These are phyloP conservation scores for Eleutherodactylus coqui DNA, from an alignment of 2,797 vertebrate species.

Conservation along the genomic window DNA sequence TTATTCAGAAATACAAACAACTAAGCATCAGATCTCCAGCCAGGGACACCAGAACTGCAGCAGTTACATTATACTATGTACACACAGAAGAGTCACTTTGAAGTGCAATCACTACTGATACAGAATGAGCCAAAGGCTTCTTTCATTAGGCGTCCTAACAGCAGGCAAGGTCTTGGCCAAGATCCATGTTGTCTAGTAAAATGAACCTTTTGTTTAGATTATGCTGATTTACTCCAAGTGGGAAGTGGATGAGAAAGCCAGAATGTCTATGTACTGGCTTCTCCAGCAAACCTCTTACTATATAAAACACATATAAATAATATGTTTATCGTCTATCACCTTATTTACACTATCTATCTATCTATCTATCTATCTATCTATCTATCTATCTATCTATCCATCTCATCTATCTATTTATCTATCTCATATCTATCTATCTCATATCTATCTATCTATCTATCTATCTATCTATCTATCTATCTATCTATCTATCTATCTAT, in stretches of 20 bases:
- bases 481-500: constrained; percentile 21
- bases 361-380: not conserved
- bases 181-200: not conserved
- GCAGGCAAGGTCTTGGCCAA: not conserved
- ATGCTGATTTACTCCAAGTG: not conserved
- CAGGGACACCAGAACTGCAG: not conserved
- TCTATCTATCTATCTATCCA: not conserved
- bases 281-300: not conserved
- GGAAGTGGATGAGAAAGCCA: not conserved
- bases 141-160: not conserved
- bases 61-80: not conserved
- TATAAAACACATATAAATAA: not conserved
- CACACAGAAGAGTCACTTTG: not conserved
- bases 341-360: too few species aligned
- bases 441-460: constrained; percentile 2
- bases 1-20: not conserved
- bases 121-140: not conserved
- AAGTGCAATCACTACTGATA: not conserved
- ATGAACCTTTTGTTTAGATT: not conserved
- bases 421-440: not conserved
- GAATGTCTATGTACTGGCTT: not conserved
- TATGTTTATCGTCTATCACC: not conserved
- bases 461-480: constrained; percentile 29
- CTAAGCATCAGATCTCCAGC: not conserved
- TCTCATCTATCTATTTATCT: too few species aligned